Evolutionary conservation across 2,888 invertebrate genomes (phyloP), one percentile per base, ranked within the genome.

Genomic region (Plutella xylostella): DNA sequence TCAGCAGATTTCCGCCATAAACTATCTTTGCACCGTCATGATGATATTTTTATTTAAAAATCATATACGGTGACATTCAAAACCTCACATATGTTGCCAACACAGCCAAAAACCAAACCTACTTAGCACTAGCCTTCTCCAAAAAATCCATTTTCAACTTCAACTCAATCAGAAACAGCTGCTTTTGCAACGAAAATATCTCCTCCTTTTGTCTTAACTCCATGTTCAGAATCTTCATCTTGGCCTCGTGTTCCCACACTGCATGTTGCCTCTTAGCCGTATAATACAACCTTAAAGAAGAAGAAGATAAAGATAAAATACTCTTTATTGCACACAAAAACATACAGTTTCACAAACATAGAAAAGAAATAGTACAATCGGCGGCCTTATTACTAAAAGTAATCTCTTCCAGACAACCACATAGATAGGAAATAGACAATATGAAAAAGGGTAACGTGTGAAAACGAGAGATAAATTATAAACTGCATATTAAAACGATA

Each of bases 111-210:
- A 18, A 12, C 20, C 18, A 15, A 20, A 5, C 22, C 25, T 25
- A 39, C 39, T 39, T 39, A 28, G 15, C 21, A 60, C 75, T 72
- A 6, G 80, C 82, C 54, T 85, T 84, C 56, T 85, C 84, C 42
- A 85, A 58, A 55, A 84, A 84, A 59, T 85, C 85, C 85, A 85
- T 85, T 59, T 85, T 84, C 53, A 85, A 62, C 51, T 82, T 61
- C 47, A 85, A 51, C 60, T 85, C 85, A 4, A 85, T 78, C 1
- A 85, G 58, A 51, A 85, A 85, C 42, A 85, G 68, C 51, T 85
- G 85, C 46, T 84, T 85, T 53, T 85, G 85, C 31, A 85, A 56
- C 4, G 83, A 78, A 54, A 84, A 85, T 41, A 85, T 83, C 50
- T 85, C 85, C 44, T 85, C 85, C 40, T 85, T 85, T 51, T 85